These are phyloP conservation scores for Ennomos quercinarius DNA, from an alignment of 2,888 invertebrate species.

Conservation along the genomic window DNA sequence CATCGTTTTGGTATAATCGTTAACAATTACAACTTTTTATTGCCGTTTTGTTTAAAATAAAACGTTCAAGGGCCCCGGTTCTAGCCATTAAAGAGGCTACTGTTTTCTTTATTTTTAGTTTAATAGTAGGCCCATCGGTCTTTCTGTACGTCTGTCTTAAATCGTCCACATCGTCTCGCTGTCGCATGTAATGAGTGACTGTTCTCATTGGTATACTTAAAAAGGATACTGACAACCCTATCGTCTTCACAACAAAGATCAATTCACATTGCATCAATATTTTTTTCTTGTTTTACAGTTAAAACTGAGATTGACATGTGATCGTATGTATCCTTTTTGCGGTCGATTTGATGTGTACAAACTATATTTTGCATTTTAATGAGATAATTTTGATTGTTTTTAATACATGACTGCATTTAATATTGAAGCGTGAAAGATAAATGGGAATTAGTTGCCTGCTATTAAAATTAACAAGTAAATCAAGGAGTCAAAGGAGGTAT, in stretches of 20 bases:
- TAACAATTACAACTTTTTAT: constrained; percentile 43
- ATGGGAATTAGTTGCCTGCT: too few species aligned
- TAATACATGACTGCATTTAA: constrained; percentile 3
- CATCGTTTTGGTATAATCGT: constrained; percentile 36
- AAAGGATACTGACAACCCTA: constrained; percentile 44
- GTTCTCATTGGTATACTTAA: constrained; percentile 30
- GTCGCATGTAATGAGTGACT: constrained; percentile 53
- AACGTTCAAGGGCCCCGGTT: constrained; percentile 49
- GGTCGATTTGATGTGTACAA: constrained; percentile 36
- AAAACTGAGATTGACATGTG: constrained; percentile 66
- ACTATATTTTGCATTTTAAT: constrained; percentile 40
- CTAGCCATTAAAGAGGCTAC: constrained; percentile 60
- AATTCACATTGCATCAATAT: constrained; percentile 27
- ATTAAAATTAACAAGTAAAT: too few species aligned
- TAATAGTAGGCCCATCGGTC: constrained; percentile 42
- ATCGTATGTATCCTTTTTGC: constrained; percentile 54
- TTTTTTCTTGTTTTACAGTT: constrained; percentile 26
- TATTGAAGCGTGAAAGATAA: not conserved
- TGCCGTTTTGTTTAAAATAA: constrained; percentile 65
- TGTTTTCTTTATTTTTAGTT: constrained; percentile 63
- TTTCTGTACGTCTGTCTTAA: constrained; percentile 61
- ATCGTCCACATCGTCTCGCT: constrained; percentile 66
- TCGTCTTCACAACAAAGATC: not conserved
- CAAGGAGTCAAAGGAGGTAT: too few species aligned
- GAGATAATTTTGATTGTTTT: constrained; percentile 30